These are phyloP conservation scores for Sardina pilchardus DNA, from an alignment of 2,113 vertebrate species.

Conservation along the genomic window DNA sequence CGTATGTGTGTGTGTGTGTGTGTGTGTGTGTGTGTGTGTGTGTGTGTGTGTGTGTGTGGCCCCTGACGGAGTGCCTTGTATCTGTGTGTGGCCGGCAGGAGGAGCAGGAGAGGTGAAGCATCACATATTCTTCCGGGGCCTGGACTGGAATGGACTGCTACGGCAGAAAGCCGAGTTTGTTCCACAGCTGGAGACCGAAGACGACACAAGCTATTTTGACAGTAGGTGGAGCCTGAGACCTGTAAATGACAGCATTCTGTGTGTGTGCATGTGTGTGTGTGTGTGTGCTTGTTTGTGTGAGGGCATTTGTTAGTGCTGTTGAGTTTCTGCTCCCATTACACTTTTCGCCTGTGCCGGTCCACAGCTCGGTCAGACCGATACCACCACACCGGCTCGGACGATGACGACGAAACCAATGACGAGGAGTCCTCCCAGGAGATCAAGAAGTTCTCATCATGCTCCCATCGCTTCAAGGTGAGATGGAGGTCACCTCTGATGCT, in stretches of 20 bases:
- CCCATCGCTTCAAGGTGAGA: slow-evolving; percentile 91
- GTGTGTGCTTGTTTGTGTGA: slow-evolving; percentile 12
- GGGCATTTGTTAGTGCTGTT: neutral
- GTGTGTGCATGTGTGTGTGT: neutral
- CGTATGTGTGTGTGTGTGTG: neutral
- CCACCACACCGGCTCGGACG: slow-evolving; percentile 84
- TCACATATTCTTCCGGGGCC: slow-evolving; percentile 83
- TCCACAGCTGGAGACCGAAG: slow-evolving; percentile 90
- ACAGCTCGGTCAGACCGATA: slow-evolving; percentile 89
- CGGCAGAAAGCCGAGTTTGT: slow-evolving; percentile 95
- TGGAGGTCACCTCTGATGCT: neutral
- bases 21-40: neutral
- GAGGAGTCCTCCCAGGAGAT: slow-evolving; percentile 89
- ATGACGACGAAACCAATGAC: slow-evolving; percentile 84
- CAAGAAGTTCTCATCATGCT: slow-evolving; percentile 91
- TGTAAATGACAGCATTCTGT: neutral
- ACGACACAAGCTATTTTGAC: slow-evolving; percentile 97
- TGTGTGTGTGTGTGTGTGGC: too few species aligned
- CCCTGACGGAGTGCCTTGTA: neutral
- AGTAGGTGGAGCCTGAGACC: slow-evolving; percentile 71
- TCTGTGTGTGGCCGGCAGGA: slow-evolving; percentile 66
- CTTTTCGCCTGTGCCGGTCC: neutral
- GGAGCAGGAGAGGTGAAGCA: slow-evolving; percentile 89
- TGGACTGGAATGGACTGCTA: slow-evolving; percentile 93
- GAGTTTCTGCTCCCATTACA: neutral